Conservation (phyloP, 2,113 vertebrate genomes). For the Lutjanus erythropterus region DNA sequence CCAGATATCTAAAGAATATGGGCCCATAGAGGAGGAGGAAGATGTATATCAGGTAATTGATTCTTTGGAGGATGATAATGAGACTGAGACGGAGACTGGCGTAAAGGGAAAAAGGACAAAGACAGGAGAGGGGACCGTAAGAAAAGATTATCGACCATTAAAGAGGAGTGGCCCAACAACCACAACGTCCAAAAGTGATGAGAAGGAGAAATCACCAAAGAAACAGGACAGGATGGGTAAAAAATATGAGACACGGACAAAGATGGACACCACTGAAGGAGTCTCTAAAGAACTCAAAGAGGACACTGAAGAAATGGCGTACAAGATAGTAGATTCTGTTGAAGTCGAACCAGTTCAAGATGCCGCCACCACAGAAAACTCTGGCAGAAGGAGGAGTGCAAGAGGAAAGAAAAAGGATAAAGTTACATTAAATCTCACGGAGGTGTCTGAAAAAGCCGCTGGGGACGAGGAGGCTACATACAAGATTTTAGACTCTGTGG, state of each 20-base stretch:
- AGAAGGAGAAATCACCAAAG: constrained; percentile 28
- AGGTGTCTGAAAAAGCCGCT: background rate
- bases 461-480: constrained; percentile 22
- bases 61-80: constrained; percentile 56
- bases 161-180: background rate
- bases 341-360: constrained; percentile 32
- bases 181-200: constrained; percentile 44
- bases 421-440: background rate
- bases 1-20: constrained; percentile 11
- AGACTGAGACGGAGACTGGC: constrained; percentile 26
- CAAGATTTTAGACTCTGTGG: constrained; percentile 63
- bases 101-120: background rate
- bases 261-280: background rate
- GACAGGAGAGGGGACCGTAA: background rate
- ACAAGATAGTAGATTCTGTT: constrained; percentile 50
- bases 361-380: background rate
- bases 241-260: constrained; percentile 14
- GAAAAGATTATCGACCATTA: constrained; percentile 17
- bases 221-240: constrained; percentile 13
- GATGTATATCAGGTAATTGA: constrained; percentile 47
- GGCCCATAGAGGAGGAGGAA: constrained; percentile 44
- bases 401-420: constrained; percentile 57
- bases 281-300: background rate
- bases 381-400: constrained; percentile 28
- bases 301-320: constrained; percentile 35